Evolutionary conservation across 2,113 vertebrate genomes (phyloP), one percentile per base, ranked within the genome.

Genomic region (Phaetusa simplex): DNA sequence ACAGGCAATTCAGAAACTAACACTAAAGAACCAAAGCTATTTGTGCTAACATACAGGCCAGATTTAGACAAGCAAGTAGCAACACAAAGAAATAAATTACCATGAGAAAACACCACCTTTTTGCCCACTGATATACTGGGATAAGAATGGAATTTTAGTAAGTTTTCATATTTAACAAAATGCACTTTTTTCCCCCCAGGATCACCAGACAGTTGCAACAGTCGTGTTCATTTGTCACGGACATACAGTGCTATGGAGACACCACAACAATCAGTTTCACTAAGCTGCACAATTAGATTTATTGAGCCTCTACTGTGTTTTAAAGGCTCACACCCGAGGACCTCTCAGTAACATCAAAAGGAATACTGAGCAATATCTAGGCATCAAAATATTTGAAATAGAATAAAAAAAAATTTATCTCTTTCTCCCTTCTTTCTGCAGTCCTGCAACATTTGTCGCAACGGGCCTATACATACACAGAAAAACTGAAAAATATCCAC

Each of bases 41-140:
- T 65, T 53, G 40, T 11, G 77, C 14, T 74, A 69, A 38, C 49
- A 64, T 16, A 36, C 1, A 27, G 82, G 36, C 29, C 71, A 92
- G 36, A 17, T 42, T 81, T 77, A 91, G 74, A 81, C 50, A 90
- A 86, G 55, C 53, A 83, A 94, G 80, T 34, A 71, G 72, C 80
- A 94, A 55, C 30, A 59, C 52, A 90, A 82, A 77, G 30, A 91
- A 74, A 73, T 61, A 56, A 78, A 88, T 17, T 23, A 45, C 52
- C 58, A 52, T 29, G 27, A 45, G 64, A 76, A 88, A 49, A 1
- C 2, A 38, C 59, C 19, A 36, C 58, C 65, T 56, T 90, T 96
- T 83, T 71, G 15, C 69, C 81, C 71, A 72, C 24, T 71, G 43
- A 85, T 83, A 19, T 2, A 58, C 43, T 47, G 42, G 14, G 24